A percentile compares a stretch with the other conserved stretches of the same genome.
These are phyloP conservation scores for Heliornis fulica DNA, from an alignment of 2,113 vertebrate genomes.

Conservation along the genomic window DNA sequence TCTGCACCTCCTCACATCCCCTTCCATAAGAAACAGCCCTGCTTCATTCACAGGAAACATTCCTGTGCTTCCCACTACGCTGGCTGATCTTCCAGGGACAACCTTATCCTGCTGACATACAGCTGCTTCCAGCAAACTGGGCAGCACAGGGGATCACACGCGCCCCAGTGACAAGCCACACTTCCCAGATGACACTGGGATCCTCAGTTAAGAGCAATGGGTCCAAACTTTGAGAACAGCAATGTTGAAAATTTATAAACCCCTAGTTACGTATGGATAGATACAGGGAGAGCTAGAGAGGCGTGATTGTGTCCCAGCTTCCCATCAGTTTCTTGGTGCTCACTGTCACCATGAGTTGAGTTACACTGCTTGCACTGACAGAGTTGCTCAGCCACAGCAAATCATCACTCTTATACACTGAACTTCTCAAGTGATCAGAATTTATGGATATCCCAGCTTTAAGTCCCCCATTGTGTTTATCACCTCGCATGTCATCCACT, in stretches of 20 bases:
- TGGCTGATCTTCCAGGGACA: background rate
- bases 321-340: background rate
- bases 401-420: background rate
- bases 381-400: background rate
- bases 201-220: background rate
- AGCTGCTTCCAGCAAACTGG: background rate
- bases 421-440: background rate
- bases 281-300: background rate
- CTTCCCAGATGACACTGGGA: background rate
- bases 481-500: rapidly evolving
- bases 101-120: background rate
- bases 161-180: background rate
- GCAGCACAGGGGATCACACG: background rate
- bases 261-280: background rate
- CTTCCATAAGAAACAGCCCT: background rate
- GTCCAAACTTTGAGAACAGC: background rate
- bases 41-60: background rate
- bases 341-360: background rate
- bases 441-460: background rate
- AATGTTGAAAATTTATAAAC: background rate
- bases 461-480: background rate
- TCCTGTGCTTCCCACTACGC: background rate
- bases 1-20: too few relatives aligned
- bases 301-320: background rate
- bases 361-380: rapidly evolving